Percentiles rank a stretch among this genome's conserved stretches.
These are phyloP conservation scores for Drosophila erecta DNA, from an alignment of 1,140 invertebrate species.

Conservation along the genomic window DNA sequence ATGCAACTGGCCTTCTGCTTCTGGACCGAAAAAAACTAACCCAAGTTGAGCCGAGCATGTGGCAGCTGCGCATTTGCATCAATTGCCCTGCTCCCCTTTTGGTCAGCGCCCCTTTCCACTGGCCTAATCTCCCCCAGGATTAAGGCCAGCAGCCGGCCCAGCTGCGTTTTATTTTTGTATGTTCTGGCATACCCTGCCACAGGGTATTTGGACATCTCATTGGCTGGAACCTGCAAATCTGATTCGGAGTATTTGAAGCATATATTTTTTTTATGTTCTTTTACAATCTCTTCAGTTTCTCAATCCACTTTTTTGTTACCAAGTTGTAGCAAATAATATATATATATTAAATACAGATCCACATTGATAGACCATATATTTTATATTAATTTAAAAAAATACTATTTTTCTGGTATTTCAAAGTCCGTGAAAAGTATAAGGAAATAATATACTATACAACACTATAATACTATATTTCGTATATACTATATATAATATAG, in stretches of 20 bases:
- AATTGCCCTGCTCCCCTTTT: slow-evolving; percentile 11
- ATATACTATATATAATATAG: too few relatives aligned
- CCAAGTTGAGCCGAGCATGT: slow-evolving; percentile 28
- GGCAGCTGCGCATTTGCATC: slow-evolving; percentile 77
- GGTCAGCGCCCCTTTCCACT: slow-evolving; percentile 3
- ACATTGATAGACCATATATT: too few relatives aligned
- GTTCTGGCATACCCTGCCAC: slow-evolving; percentile 1
- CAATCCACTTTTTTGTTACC: too few relatives aligned
- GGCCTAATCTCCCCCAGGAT: slow-evolving; percentile 34
- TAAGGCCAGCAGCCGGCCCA: slow-evolving; percentile 50
- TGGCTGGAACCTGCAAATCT: neutral
- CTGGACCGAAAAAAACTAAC: slow-evolving; percentile 21
- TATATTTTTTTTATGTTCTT: too few relatives aligned
- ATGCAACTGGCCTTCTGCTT: slow-evolving; percentile 36
- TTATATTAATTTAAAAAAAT: too few relatives aligned
- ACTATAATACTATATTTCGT: too few relatives aligned
- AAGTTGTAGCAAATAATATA: too few relatives aligned
- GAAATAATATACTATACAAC: too few relatives aligned
- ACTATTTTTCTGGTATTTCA: too few relatives aligned
- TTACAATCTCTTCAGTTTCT: too few relatives aligned
- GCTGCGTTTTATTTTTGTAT: slow-evolving; percentile 44
- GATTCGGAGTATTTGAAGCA: neutral
- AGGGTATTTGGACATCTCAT: neutral
- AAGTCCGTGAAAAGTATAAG: too few relatives aligned
- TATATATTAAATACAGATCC: too few relatives aligned